Base-by-base conservation (phyloP, 2,888 invertebrate genomes). In the Heliconius cydno region DNA sequence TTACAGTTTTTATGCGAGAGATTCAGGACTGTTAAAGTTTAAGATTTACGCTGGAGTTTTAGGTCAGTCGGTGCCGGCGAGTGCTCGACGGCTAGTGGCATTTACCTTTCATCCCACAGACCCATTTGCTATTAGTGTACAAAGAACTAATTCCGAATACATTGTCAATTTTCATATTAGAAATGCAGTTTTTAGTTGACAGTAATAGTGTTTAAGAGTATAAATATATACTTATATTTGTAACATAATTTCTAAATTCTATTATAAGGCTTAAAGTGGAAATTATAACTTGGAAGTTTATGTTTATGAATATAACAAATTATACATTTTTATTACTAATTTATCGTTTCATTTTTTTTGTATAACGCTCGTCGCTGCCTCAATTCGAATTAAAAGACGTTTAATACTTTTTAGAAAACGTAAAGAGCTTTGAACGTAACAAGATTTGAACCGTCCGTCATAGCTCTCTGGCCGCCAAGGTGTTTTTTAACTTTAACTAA, bases 71-170 rank as follows among this genome's bases (percentile, higher is more conserved):
- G 95, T 96, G 41, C 96, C 97, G 15, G 96, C 96, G 12, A 95
- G 97, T 85, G 95, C 97, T 19, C 94, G 98, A 84, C 95, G 98
- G 84, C 96, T 99, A 22, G 98, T 99, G 9, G 98, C 99, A 28
- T 99, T 99, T 90, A 98, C 98, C 15, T 99, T 98, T 92, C 99
- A 99, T 93, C 99, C 99, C 0, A 98, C 97, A 22, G 99, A 99
- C 92, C 99, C 99, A 0, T 98, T 99, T 92, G 98, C 98, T 13
- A 98, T 99, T 83, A 99, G 98, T 87, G 98, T 99, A 13, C 99
- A 99, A 90, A 96, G 99, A 85, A 98, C 98, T 15, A 98, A 98
- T 92, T 96, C 98, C 1, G 98, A 98, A 88, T 99, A 99, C 90
- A 97, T 98, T 81, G 98, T 99, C 73, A 99, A 99, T 94, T 98